Evolutionary conservation across 2,797 vertebrate species (phyloP), one percentile per base, ranked within the genome.

Genomic region (Phalloptychus januarius): DNA sequence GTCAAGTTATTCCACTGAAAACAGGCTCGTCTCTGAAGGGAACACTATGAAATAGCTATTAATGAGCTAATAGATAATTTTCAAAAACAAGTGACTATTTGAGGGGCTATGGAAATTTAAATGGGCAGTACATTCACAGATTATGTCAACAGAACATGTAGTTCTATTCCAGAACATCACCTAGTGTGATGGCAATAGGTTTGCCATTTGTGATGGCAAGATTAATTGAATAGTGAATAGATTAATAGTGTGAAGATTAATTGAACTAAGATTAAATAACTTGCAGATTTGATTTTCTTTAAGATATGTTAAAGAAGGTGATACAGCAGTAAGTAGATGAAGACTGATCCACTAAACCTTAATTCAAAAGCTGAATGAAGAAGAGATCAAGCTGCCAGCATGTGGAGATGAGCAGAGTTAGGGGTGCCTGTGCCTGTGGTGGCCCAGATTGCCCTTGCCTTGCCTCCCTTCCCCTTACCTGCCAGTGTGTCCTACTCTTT

Each of bases 401-500:
- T n/a, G 44, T 54, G 46, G 74, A 92, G 87, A 83, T 75, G 87
- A 85, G 83, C 36, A 79, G 85, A 91, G 85, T 76, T 84, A 85
- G 87, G 89, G 91, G 87, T 93, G 85, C 84, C 84, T 77, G 87
- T 88, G 92, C 92, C 93, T 92, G 87, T 78, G 84, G 88, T 91
- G 95, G 96, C 96, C 96, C 73, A 85, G 93, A 93, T 93, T 92
- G 94, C 95, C 95, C 93, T 95, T 96, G 92, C 90, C 92, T 91
- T 92, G 87, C 94, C 95, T 95, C 91, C 92, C 93, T 94, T 95
- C 96, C 95, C 94, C 94, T 95, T 94, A 85, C 87, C 95, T 95
- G 96, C 96, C 95, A 95, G 93, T 95, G 94, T 97, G 96, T 98
- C 97, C 97, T 97, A 96, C 96, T 97, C 96, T 97, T 61, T 96